Conservation (phyloP, 2,113 vertebrate genomes). For the Seriola aureovittata region DNA sequence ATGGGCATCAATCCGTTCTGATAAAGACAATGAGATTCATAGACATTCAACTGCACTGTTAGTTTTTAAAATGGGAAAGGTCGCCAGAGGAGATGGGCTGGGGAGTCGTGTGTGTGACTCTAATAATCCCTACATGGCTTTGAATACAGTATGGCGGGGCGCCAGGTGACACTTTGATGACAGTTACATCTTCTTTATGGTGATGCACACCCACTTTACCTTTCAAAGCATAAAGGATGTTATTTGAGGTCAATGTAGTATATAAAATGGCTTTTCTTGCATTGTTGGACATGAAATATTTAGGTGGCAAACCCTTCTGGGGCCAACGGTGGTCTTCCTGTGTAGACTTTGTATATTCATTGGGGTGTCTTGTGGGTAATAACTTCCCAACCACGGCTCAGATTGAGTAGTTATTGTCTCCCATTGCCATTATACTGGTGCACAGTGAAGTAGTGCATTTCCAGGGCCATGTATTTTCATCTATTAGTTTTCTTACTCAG, state of each 20-base stretch:
- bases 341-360: slow-evolving; percentile 16
- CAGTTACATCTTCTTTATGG: slow-evolving; percentile 50
- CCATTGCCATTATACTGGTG: slow-evolving; percentile 13
- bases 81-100: slow-evolving; percentile 38
- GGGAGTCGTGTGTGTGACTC: slow-evolving; percentile 52
- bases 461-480: slow-evolving; percentile 16
- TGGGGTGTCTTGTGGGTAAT: slow-evolving; percentile 12
- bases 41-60: slow-evolving; percentile 35
- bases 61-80: slow-evolving; percentile 56
- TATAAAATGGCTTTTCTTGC: slow-evolving; percentile 31
- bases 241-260: slow-evolving; percentile 27
- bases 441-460: background rate
- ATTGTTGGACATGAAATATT: slow-evolving; percentile 35
- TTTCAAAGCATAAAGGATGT: slow-evolving; percentile 41
- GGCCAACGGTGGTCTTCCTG: background rate
- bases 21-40: slow-evolving; percentile 71
- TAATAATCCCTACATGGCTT: slow-evolving; percentile 49
- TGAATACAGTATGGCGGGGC: slow-evolving; percentile 33
- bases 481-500: background rate
- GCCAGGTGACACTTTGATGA: slow-evolving; percentile 55
- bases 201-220: slow-evolving; percentile 27
- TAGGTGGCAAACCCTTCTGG: background rate
- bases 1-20: slow-evolving; percentile 52
- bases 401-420: slow-evolving; percentile 13
- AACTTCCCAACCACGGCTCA: slow-evolving; percentile 5